A percentile compares a stretch with the other conserved stretches of the same genome.
phyloP scores from a whole-genome alignment of 1,140 invertebrate genomes.

The Lepidurus apus region DNA sequence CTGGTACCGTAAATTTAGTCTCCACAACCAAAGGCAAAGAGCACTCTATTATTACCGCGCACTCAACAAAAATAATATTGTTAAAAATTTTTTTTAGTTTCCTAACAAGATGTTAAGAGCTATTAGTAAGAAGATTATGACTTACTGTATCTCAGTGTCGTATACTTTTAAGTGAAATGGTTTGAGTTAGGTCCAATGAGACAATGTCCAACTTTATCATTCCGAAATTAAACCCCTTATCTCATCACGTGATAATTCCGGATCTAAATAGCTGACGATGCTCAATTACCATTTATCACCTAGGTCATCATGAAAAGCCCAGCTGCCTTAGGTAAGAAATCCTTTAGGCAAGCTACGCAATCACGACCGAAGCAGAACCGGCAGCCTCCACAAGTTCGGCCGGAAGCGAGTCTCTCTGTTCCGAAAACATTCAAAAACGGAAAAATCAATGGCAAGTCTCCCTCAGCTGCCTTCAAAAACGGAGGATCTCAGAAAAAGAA shows the following conservation, averaged over 20 bases:
- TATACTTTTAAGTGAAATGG: not conserved
- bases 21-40: too few species aligned
- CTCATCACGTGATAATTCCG: not conserved
- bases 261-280: not conserved
- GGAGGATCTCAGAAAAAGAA: not conserved
- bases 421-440: not conserved
- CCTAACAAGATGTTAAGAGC: not conserved
- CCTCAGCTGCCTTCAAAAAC: not conserved
- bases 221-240: not conserved
- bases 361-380: not conserved
- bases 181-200: not conserved
- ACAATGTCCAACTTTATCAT: slow-evolving; percentile 1
- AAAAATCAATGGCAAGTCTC: slow-evolving; percentile 7
- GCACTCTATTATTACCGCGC: too few species aligned
- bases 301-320: not conserved
- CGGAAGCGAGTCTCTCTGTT: not conserved
- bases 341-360: not conserved
- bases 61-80: too few species aligned
- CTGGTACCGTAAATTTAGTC: too few species aligned
- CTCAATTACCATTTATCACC: not conserved
- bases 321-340: not conserved
- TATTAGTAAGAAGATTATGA: not conserved
- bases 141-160: not conserved
- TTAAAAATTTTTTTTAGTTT: too few species aligned
- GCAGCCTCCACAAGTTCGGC: not conserved